Base-by-base conservation (phyloP, 1,140 invertebrate species). In the Himalopsyche phryganea region DNA sequence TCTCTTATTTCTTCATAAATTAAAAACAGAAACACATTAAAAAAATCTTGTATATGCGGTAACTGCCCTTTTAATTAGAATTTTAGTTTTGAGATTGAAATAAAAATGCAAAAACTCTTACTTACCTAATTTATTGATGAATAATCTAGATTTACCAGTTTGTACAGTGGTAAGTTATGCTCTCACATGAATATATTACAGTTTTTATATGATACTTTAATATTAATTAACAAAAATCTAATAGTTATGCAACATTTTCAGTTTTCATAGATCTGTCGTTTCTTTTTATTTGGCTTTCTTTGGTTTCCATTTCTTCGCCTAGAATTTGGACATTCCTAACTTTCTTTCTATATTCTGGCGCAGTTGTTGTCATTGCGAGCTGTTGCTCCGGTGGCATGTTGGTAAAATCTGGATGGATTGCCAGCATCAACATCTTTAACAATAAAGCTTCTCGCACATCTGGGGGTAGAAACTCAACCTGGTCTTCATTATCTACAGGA, bases 381-480 rank as follows among this genome's bases (percentile, higher is more conserved):
- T 67, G 66, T 3, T 71, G 68, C 17, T 67, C 68, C 5, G 0
- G 71, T 66, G 48, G 66, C 60, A 54, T 75, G 66, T 3, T 79
- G 66, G 28, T 80, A 77, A 79, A 77, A 61, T 85, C 82, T 1
- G 82, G 80, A 65, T 83, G 85, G 47, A 87, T 86, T 0, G 85
- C 85, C 14, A 87, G 63, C 60, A 87, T 82, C 2, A 88, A 67
- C 85, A 88, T 87, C 62, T 85, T 81, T 45, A 87, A 63, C 4
- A 88, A 64, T 14, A 88, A 67, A 59, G 85, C 84, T 69, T 88
- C 86, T 35, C 85, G 71, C 6, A 87, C 81, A 20, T 85, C 81
- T 0, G 82, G 73, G 7, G 85, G 86, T 11, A 87, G 63, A 61
- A 83, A 84, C 61, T 86, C 83, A 3, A 79, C 79, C 19, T 75